Percentiles rank a stretch among this genome's conserved stretches.
phyloP scores from a whole-genome alignment of 2,888 invertebrate genomes.

The Eristalinus aeneus region DNA sequence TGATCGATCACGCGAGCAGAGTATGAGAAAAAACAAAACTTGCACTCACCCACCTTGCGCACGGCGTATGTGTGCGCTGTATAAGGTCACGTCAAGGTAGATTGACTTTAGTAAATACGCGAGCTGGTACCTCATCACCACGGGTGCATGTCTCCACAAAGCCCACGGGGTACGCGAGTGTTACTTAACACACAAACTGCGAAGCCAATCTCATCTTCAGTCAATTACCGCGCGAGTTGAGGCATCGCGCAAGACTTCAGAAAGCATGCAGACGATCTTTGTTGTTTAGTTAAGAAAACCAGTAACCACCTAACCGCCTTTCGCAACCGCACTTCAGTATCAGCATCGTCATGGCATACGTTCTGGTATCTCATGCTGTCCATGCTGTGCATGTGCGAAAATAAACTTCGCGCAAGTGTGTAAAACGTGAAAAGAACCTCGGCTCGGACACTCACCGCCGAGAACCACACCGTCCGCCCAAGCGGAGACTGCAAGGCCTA shows the following conservation, averaged over 20 bases:
- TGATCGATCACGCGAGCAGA: constrained; percentile 3
- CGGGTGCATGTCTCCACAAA: background rate
- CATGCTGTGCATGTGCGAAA: constrained; percentile 21
- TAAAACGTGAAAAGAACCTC: constrained; percentile 32
- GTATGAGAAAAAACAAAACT: constrained; percentile 12
- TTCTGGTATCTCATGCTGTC: constrained; percentile 31
- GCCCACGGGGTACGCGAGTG: constrained; percentile 36
- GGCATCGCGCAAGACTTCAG: constrained; percentile 18
- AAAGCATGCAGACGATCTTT: constrained; percentile 23
- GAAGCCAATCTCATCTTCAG: constrained; percentile 31
- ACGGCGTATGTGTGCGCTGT: constrained; percentile 38
- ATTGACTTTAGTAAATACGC: constrained; percentile 33
- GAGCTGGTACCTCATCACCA: background rate
- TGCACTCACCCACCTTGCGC: constrained; percentile 48
- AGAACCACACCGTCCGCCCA: background rate
- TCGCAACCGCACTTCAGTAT: constrained; percentile 51
- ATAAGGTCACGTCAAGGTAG: constrained; percentile 67
- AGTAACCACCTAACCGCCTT: constrained; percentile 50
- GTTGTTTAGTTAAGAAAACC: constrained; percentile 55
- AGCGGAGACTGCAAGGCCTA: constrained; percentile 5
- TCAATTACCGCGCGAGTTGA: constrained; percentile 31
- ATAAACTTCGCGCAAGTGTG: constrained; percentile 3
- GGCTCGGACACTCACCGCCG: constrained; percentile 9
- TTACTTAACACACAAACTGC: constrained; percentile 53
- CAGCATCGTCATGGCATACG: constrained; percentile 10